Conservation (phyloP, 1,140 invertebrate species). For the Drusus annulatus region DNA sequence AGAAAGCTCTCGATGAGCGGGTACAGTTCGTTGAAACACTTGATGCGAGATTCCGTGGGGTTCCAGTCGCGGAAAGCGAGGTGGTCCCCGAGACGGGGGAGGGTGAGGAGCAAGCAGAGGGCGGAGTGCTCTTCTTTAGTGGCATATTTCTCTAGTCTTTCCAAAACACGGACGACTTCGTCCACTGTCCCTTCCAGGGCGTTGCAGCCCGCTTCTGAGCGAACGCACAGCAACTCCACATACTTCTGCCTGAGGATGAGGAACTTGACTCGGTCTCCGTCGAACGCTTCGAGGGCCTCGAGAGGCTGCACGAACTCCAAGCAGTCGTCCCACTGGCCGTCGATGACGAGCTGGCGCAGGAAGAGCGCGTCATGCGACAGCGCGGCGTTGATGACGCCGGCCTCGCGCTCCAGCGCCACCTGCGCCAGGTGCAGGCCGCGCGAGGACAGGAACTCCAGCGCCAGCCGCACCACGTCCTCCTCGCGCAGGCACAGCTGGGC, state of each 20-base stretch:
- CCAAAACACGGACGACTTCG: slow-evolving; percentile 93
- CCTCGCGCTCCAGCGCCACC: slow-evolving; percentile 93
- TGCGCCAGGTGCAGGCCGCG: slow-evolving; percentile 92
- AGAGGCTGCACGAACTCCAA: slow-evolving; percentile 96
- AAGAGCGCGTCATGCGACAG: slow-evolving; percentile 94
- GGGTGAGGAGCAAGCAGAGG: slow-evolving; percentile 91
- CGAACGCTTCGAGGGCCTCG: slow-evolving; percentile 85
- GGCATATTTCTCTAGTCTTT: slow-evolving; percentile 89
- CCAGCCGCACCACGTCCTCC: slow-evolving; percentile 91
- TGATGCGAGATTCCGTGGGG: slow-evolving; percentile 87
- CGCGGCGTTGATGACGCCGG: slow-evolving; percentile 94
- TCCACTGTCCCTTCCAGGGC: slow-evolving; percentile 94
- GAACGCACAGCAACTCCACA: slow-evolving; percentile 94
- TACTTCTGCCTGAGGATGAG: slow-evolving; percentile 94
- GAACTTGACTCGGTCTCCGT: slow-evolving; percentile 88
- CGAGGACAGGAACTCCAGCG: slow-evolving; percentile 94
- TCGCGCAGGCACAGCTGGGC: slow-evolving; percentile 88
- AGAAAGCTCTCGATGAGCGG: slow-evolving; percentile 92
- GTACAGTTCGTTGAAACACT: slow-evolving; percentile 88
- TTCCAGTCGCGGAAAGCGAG: slow-evolving; percentile 94
- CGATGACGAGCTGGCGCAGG: slow-evolving; percentile 92
- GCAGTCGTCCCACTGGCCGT: slow-evolving; percentile 98
- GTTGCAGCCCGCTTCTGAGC: slow-evolving; percentile 83
- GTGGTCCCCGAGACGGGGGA: slow-evolving; percentile 92
- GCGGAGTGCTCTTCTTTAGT: slow-evolving; percentile 96